Evolutionary conservation across 2,113 vertebrate genomes (phyloP).

Genomic region (Periophthalmodon schlosseri): DNA sequence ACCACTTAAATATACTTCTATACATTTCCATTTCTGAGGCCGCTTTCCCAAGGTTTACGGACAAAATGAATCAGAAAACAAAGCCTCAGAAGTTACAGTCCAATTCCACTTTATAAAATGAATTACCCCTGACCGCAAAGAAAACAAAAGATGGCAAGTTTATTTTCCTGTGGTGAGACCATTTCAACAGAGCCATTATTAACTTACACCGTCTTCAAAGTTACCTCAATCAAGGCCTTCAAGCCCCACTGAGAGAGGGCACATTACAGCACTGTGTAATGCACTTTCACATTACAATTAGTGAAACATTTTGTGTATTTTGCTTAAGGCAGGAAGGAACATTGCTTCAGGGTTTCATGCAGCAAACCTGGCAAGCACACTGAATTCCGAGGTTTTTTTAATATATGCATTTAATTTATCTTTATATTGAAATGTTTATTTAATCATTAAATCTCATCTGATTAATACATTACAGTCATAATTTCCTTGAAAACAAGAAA

Average conservation of each 20-base stretch:
- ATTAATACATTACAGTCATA: no score
- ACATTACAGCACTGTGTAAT: conserved; percentile 35
- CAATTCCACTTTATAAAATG: conserved; percentile 68
- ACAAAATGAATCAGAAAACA: conserved; percentile 77
- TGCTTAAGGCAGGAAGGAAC: conserved; percentile 21
- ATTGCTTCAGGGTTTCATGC: conserved; percentile 4
- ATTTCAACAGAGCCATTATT: conserved; percentile 70
- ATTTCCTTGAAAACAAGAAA: neutral
- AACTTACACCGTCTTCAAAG: conserved; percentile 69
- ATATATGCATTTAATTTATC: neutral
- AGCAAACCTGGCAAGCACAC: conserved; percentile 13
- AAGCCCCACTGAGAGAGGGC: conserved; percentile 42
- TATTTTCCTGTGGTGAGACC: conserved; percentile 72
- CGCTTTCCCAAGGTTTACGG: conserved; percentile 64
- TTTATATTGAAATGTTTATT: neutral
- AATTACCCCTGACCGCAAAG: conserved; percentile 70
- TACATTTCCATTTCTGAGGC: conserved; percentile 75
- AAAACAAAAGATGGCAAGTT: conserved; percentile 74
- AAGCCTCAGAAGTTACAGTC: conserved; percentile 58
- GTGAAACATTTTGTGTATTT: conserved; percentile 34
- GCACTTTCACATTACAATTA: conserved; percentile 40
- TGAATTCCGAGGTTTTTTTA: neutral
- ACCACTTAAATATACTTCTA: conserved; percentile 75
- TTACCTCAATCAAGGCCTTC: conserved; percentile 59
- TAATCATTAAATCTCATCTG: no score